A percentile compares a stretch with the other conserved stretches of the same genome.
Conservation (phyloP, 1,140 invertebrate genomes). For the Drosophila nikananu region DNA sequence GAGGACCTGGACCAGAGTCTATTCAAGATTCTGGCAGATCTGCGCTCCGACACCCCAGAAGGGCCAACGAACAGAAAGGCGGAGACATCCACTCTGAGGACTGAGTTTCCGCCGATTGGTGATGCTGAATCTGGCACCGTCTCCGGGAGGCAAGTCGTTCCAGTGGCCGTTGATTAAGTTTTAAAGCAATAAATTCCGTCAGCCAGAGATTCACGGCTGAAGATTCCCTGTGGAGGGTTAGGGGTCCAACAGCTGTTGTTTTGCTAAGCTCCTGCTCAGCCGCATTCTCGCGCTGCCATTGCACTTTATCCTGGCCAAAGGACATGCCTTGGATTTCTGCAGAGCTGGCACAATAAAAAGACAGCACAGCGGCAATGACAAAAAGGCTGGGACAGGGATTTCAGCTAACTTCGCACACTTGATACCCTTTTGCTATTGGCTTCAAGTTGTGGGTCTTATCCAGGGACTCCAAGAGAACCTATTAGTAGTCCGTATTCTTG, state of each 20-base stretch:
- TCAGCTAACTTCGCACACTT: background rate
- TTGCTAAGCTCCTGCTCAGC: constrained; percentile 53
- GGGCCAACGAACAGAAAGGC: background rate
- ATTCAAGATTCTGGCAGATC: constrained; percentile 12
- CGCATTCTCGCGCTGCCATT: constrained; percentile 39
- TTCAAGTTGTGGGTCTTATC: background rate
- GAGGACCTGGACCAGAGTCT: background rate
- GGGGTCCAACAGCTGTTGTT: constrained; percentile 64
- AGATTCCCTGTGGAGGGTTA: background rate
- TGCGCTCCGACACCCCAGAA: constrained; percentile 5
- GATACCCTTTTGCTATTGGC: background rate
- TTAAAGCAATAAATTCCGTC: constrained; percentile 56
- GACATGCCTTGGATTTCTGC: constrained; percentile 71
- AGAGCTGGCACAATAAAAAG: constrained; percentile 72
- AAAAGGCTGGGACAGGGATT: constrained; percentile 15
- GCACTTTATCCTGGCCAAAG: constrained; percentile 60
- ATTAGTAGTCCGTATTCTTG: rapidly evolving
- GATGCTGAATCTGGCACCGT: constrained; percentile 32
- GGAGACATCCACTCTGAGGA: constrained; percentile 12
- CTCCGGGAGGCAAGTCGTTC: constrained; percentile 9
- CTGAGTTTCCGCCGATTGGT: constrained; percentile 25
- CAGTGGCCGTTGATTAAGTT: constrained; percentile 26
- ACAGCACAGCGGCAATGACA: constrained; percentile 60
- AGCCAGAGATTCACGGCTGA: constrained; percentile 4
- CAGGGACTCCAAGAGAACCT: too few species aligned